phyloP scores from a whole-genome alignment of 2,113 vertebrate genomes.

The Bubo blakistoni region DNA sequence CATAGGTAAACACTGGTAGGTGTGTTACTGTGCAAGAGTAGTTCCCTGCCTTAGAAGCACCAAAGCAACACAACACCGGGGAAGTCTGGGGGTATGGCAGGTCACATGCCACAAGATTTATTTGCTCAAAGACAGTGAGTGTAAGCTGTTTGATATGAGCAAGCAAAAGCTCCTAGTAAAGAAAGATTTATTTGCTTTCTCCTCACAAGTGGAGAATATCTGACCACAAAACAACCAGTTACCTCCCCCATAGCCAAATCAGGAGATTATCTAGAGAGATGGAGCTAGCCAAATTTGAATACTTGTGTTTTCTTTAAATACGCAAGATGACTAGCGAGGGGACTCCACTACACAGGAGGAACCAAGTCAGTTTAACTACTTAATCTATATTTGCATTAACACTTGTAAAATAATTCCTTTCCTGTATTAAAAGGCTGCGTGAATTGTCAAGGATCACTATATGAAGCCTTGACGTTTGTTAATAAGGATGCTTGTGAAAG shows the following conservation, averaged over 20 bases:
- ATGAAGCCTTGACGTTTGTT: neutral
- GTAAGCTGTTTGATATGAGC: neutral
- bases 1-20: neutral
- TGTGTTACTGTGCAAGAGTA: neutral
- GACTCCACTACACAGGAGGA: neutral
- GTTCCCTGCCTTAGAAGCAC: neutral
- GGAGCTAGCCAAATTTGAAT: neutral
- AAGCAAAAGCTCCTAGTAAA: neutral
- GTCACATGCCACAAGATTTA: neutral
- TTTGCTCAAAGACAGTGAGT: neutral
- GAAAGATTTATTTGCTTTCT: neutral
- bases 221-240: neutral
- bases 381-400: neutral
- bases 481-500: neutral
- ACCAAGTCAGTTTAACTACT: neutral
- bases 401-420: neutral
- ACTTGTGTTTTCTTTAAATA: neutral
- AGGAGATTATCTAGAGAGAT: neutral
- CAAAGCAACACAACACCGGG: accelerated
- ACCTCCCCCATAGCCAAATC: neutral
- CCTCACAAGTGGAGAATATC: neutral
- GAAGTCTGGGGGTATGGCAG: neutral
- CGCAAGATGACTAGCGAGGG: neutral
- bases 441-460: neutral
- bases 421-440: neutral